phyloP scores from a whole-genome alignment of 2,888 invertebrate species.

The Ectobius pallidus region DNA sequence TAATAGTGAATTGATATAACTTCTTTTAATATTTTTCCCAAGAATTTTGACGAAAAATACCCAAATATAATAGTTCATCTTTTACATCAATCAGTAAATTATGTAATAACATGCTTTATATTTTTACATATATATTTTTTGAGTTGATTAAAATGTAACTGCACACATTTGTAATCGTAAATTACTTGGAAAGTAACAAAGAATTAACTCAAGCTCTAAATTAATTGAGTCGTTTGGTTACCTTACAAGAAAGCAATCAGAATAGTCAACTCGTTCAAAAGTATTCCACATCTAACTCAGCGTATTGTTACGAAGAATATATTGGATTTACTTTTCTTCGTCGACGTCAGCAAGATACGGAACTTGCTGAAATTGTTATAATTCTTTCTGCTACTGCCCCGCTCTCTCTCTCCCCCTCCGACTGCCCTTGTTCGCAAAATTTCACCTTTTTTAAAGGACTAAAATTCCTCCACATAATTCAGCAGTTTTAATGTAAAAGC shows the following conservation, averaged over 20 bases:
- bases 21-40: too few species aligned
- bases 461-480: constrained; percentile 37
- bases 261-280: not conserved
- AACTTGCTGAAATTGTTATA: constrained; percentile 34
- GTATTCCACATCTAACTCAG: not conserved
- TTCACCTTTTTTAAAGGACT: not conserved
- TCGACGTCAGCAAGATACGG: constrained; percentile 13
- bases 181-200: too few species aligned
- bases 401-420: not conserved
- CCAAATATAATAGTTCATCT: too few species aligned
- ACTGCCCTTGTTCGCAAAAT: not conserved
- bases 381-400: too few species aligned
- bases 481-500: constrained; percentile 37
- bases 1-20: too few species aligned
- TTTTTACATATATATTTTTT: too few species aligned
- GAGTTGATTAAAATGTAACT: too few species aligned
- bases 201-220: not conserved
- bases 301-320: not conserved
- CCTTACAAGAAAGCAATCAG: not conserved
- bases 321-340: constrained; percentile 16
- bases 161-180: too few species aligned
- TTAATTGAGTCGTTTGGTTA: not conserved
- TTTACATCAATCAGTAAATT: too few species aligned
- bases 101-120: too few species aligned
- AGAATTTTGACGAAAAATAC: too few species aligned